Evolutionary conservation across 1,140 invertebrate species (phyloP), one percentile per base, ranked within the genome.

Genomic region (Drosophila ogumai): DNA sequence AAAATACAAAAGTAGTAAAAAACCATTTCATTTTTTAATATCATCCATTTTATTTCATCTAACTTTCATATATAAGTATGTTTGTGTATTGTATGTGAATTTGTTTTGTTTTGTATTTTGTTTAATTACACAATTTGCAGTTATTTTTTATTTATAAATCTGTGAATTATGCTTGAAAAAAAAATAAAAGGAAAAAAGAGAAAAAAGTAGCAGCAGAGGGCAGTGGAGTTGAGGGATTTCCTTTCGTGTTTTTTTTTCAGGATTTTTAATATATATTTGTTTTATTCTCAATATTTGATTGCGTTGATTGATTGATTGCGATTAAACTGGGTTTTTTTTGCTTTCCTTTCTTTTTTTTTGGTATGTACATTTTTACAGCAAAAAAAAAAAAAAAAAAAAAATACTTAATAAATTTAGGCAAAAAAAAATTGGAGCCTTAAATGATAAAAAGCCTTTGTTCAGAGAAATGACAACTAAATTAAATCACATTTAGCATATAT

Each of bases 401-500:
- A 56, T 12, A 22, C 40, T 72, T 46, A 22, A 13, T 46, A 40
- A 59, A 55, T 41, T 50, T 68, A 36, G 22, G 54, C 76, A 80
- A 77, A 81, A 78, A 80, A 63, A 64, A 25, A 17, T 7, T 36
- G 1, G 32, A 22, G 34, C 63, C 84, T 88, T 87, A 87, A 87
- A 82, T 34, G 13, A 88, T 87, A 87, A 87, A 87, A 87, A 87
- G 84, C 84, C 84, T 86, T 75, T 4, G 52, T 81, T 81, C 55
- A 58, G 68, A 61, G 68, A 82, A 77, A 77, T 55, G 71, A 82
- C 79, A 87, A 80, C 65, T 87, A 87, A 87, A 87, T 77, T 87
- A 87, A 87, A 87, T 87, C 82, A 87, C 82, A 87, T 87, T 87
- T 80, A 87, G 82, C 82, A 80, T 82, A 75, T 81, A 49, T 52